Evolutionary conservation across 2,888 invertebrate genomes (phyloP), one percentile per base, ranked within the genome.

Genomic region (Agrotis exclamationis): DNA sequence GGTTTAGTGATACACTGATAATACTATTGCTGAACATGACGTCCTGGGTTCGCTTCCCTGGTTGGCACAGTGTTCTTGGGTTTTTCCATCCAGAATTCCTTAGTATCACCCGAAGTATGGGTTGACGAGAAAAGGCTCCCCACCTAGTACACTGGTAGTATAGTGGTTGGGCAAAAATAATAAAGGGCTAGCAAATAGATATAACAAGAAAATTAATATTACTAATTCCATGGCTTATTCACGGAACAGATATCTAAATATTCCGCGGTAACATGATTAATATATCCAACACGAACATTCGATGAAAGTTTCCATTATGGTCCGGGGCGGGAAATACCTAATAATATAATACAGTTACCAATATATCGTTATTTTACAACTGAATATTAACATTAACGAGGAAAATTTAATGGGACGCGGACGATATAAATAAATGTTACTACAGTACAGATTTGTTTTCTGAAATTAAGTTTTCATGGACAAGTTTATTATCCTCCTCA

Each of bases 311-410:
- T 47, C 11, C 24, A 20, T 39, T 39, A 48, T 48, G 24, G 20
- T 3, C n/a, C n/a, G n/a, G n/a, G n/a, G n/a, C 24, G 11, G 20
- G 20, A 33, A 6, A 33, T 33, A 33, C 7, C 33, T 33, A 33
- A 0, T 28, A 28, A 28, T 28, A 3, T 5, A 28, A 9, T 39
- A 39, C 9, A 39, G 9, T 33, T 56, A 33, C 5, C 14, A 24
- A 39, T 28, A 47, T 48, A 58, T 20, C 24, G 18, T 20, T 20
- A 20, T 71, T 57, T 16, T 24, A 70, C 11, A 20, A 58, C 39
- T 70, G 39, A 70, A 58, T 18, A 57, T 58, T 48, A 39, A 58
- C 18, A 2, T 24, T 14, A 39, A 18, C 13, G 1, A 24, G 18
- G 6, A 13, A 44, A 28, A 20, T 33, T 45, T 56, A 2, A 54